Conservation (phyloP, 2,113 vertebrate species). For the Panthera tigris region DNA sequence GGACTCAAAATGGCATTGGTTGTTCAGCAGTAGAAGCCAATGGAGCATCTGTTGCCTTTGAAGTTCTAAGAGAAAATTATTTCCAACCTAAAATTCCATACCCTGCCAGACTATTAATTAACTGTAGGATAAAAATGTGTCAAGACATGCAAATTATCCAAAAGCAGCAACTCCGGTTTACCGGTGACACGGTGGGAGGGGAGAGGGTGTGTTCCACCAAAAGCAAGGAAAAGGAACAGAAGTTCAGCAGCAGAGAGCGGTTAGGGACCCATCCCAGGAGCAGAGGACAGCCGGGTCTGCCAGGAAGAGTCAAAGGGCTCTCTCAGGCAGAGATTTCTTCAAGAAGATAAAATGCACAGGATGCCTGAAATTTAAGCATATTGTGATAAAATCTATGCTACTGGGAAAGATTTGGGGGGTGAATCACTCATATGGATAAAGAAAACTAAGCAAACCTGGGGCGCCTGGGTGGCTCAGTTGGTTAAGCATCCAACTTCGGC, state of each 20-base stretch:
- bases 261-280: not conserved
- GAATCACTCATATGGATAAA: not conserved
- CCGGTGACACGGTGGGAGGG: not conserved
- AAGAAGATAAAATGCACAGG: not conserved
- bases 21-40: not conserved
- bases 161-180: not conserved
- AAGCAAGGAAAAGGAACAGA: not conserved
- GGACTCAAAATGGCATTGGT: not conserved
- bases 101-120: not conserved
- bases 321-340: not conserved
- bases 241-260: not conserved
- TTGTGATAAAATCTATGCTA: rapidly evolving
- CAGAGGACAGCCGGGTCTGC: not conserved
- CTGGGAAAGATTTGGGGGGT: not conserved
- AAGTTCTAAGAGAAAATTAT: not conserved
- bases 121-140: not conserved
- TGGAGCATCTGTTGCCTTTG: not conserved
- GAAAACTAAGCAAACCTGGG: not conserved
- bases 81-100: not conserved
- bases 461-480: no score
- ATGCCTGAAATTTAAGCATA: not conserved
- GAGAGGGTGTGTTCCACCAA: not conserved
- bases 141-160: not conserved
- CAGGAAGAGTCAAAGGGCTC: not conserved
- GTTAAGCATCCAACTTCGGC: no score